A percentile compares a stretch with the other conserved stretches of the same genome.
Evolutionary conservation across 2,888 invertebrate genomes (phyloP).

Genomic region (Machimus rusticus): DNA sequence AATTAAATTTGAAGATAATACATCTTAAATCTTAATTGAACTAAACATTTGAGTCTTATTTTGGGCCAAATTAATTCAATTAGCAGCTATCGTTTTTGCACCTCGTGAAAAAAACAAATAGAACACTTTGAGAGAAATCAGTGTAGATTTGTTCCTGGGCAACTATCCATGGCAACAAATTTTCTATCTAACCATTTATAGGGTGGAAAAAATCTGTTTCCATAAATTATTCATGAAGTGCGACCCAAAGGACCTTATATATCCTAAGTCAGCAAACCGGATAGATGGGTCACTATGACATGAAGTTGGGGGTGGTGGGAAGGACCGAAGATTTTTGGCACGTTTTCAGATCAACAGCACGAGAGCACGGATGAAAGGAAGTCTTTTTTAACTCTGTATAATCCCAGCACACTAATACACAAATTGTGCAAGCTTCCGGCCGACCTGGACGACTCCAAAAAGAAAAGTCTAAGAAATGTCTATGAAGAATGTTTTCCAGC

Average conservation of each 20-base stretch:
- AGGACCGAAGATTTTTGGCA: not conserved
- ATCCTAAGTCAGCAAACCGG: not conserved
- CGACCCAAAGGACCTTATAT: not conserved
- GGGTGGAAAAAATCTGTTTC: not conserved
- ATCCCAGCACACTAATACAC: not conserved
- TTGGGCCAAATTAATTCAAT: not conserved
- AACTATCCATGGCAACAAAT: not conserved
- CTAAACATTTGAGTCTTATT: not conserved
- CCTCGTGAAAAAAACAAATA: not conserved
- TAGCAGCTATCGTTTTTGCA: not conserved
- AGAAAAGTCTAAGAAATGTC: not conserved
- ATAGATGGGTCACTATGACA: not conserved
- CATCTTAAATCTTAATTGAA: not conserved
- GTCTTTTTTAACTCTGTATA: not conserved
- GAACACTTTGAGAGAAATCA: not conserved
- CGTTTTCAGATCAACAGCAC: not conserved
- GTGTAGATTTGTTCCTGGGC: not conserved
- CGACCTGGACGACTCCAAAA: not conserved
- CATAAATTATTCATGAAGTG: conserved; percentile 4
- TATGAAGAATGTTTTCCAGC: not conserved
- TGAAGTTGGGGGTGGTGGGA: not conserved
- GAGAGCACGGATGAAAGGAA: not conserved
- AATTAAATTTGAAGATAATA: not conserved
- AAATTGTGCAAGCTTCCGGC: not conserved
- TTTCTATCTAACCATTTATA: not conserved